A percentile compares a stretch with the other conserved stretches of the same genome.
Evolutionary conservation across 2,797 vertebrate genomes (phyloP).

Genomic region (Dallia pectoralis): DNA sequence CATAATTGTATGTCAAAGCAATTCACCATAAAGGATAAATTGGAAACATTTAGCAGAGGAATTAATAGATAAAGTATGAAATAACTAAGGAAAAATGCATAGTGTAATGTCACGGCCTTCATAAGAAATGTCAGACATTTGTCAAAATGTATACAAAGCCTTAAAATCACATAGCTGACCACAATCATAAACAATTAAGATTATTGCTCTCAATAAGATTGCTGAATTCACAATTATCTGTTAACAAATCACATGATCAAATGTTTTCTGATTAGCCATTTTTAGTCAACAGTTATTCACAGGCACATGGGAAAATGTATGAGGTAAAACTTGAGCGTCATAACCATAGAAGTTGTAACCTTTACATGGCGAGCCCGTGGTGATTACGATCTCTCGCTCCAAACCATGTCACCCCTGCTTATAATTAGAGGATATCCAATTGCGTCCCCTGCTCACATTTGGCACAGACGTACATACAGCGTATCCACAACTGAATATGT

Average conservation of each 20-base stretch:
- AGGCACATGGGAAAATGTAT: constrained; percentile 12
- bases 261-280: background rate
- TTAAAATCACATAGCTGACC: constrained; percentile 1
- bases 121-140: background rate
- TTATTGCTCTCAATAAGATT: background rate
- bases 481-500: background rate
- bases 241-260: background rate
- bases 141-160: background rate
- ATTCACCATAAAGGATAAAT: background rate
- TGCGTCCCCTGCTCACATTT: background rate
- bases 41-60: background rate
- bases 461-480: constrained; percentile 6
- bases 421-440: constrained; percentile 6
- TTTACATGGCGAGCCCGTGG: background rate
- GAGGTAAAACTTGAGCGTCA: background rate
- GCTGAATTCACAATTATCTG: background rate
- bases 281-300: constrained; percentile 2
- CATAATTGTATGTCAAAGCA: background rate
- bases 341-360: background rate
- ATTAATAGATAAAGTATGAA: background rate
- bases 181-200: background rate
- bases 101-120: background rate
- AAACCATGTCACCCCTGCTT: constrained; percentile 8
- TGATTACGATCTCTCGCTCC: background rate
- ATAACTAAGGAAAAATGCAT: background rate